Conservation (phyloP, 2,113 vertebrate species). For the Neoarius graeffei region DNA sequence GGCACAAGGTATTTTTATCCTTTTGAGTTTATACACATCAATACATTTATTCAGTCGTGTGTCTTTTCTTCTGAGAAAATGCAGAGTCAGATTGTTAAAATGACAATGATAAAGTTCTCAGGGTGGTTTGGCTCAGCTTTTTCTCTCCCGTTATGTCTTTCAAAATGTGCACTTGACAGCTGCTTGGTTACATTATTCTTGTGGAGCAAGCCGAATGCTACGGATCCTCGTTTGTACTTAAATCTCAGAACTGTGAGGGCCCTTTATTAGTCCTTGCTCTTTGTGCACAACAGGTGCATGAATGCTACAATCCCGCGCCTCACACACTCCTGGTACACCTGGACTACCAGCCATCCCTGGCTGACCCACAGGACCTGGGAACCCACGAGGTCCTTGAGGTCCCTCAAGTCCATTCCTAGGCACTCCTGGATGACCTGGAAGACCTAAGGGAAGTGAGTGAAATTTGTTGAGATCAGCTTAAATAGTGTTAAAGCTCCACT, state of each 20-base stretch:
- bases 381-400: constrained; percentile 62
- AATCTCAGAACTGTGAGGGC: constrained; percentile 62
- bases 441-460: constrained; percentile 56
- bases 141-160: constrained; percentile 20
- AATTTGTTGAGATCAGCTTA: not conserved
- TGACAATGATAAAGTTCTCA: constrained; percentile 33
- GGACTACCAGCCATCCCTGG: constrained; percentile 54
- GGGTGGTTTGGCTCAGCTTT: constrained; percentile 11
- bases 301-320: constrained; percentile 72
- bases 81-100: not conserved
- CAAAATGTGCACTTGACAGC: constrained; percentile 5
- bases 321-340: constrained; percentile 68
- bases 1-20: not conserved
- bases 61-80: not conserved
- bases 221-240: constrained; percentile 43
- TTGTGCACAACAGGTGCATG: constrained; percentile 67
- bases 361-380: constrained; percentile 63
- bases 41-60: constrained; percentile 13
- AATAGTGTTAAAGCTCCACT: not conserved
- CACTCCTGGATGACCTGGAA: constrained; percentile 65
- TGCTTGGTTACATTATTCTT: constrained; percentile 6
- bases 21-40: constrained; percentile 3
- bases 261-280: constrained; percentile 75
- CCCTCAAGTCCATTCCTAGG: constrained; percentile 67
- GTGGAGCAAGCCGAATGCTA: not conserved